Percentiles rank a stretch among this genome's conserved stretches.
Conservation (phyloP, 1,140 invertebrate species). For the Gyrodactylus salaris region DNA sequence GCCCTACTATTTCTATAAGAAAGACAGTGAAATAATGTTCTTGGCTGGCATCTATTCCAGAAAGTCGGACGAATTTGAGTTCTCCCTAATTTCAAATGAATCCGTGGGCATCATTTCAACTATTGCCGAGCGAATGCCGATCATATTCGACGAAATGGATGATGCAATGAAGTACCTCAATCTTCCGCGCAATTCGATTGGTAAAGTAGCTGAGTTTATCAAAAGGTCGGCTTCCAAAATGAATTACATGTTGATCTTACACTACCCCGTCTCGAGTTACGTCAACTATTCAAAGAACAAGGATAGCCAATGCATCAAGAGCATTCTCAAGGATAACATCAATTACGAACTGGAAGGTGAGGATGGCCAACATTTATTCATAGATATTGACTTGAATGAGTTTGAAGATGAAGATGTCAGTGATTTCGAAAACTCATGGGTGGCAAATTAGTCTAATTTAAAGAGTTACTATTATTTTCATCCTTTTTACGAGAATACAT, state of each 20-base stretch:
- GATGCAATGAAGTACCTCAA: neutral
- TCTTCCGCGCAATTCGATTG: neutral
- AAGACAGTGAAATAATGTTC: neutral
- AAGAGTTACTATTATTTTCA: no score
- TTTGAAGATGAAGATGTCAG: no score
- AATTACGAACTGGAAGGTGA: no score
- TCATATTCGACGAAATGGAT: neutral
- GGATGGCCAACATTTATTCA: no score
- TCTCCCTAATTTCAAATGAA: neutral
- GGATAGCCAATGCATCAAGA: neutral
- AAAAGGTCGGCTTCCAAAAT: neutral
- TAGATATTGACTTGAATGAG: no score
- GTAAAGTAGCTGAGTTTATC: neutral
- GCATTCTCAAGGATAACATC: neutral
- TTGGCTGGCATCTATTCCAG: neutral
- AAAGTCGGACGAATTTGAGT: neutral
- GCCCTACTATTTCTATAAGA: neutral
- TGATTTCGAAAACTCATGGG: no score
- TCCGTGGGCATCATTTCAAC: neutral
- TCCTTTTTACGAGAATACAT: no score
- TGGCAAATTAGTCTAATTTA: no score
- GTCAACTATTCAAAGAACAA: neutral
- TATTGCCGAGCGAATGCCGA: neutral
- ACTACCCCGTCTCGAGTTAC: neutral
- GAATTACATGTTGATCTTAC: neutral